phyloP scores from a whole-genome alignment of 1,140 invertebrate genomes.

The Danaus plexippus region DNA sequence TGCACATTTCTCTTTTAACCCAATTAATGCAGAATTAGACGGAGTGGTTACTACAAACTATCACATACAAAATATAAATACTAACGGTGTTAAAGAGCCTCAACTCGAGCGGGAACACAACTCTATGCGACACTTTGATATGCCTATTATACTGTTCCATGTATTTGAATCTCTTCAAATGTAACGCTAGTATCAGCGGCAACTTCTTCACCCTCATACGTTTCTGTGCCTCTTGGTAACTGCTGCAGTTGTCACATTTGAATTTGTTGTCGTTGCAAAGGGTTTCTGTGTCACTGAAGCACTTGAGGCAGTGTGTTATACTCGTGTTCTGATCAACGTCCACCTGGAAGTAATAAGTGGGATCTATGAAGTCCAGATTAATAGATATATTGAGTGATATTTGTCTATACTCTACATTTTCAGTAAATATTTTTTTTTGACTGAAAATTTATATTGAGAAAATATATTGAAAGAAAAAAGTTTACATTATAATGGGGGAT shows the following conservation, averaged over 20 bases:
- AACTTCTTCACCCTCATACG: constrained; percentile 98
- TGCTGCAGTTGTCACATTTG: constrained; percentile 99
- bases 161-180: constrained; percentile 99
- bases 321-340: constrained; percentile 99
- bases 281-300: constrained; percentile 98
- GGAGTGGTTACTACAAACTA: too few relatives aligned
- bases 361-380: too few relatives aligned
- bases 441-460: background rate
- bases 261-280: constrained; percentile 99
- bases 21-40: too few relatives aligned
- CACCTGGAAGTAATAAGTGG: constrained; percentile 81
- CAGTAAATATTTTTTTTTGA: too few relatives aligned
- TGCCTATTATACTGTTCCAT: constrained; percentile 99
- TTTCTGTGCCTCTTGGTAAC: constrained; percentile 98
- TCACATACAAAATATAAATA: constrained; percentile 21
- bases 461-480: background rate
- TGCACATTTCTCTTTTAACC: too few relatives aligned
- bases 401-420: too few relatives aligned
- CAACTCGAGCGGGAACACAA: constrained; percentile 98
- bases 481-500: too few relatives aligned
- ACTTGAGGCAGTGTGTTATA: constrained; percentile 97
- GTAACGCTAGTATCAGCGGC: constrained; percentile 96
- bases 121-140: constrained; percentile 98
- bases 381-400: too few relatives aligned
- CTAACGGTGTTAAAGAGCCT: constrained; percentile 97